phyloP scores from a whole-genome alignment of 64 coral and sea anemone species.

The Montipora sp. region DNA sequence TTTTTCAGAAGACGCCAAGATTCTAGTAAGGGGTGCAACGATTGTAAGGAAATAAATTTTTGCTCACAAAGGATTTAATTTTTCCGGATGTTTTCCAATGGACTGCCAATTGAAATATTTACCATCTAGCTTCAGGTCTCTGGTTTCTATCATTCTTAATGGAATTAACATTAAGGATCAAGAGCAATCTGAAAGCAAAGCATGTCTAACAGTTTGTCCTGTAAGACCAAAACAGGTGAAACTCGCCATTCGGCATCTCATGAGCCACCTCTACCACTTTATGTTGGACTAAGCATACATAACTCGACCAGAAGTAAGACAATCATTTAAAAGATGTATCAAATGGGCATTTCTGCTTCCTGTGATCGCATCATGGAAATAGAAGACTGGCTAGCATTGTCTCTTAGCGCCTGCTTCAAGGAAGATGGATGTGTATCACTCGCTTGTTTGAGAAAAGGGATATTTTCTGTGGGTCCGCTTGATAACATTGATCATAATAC shows the following conservation, averaged over 20 bases:
- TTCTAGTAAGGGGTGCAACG: slow-evolving; percentile 65
- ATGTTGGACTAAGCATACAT: slow-evolving; percentile 56
- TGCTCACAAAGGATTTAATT: slow-evolving; percentile 50
- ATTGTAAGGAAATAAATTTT: slow-evolving; percentile 76
- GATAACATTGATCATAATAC: slow-evolving; percentile 76
- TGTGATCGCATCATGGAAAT: slow-evolving; percentile 70
- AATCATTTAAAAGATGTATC: slow-evolving; percentile 63
- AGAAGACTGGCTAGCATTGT: slow-evolving; percentile 22
- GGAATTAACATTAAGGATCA: slow-evolving; percentile 36
- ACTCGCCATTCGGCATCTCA: slow-evolving; percentile 14
- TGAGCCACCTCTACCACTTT: slow-evolving; percentile 65
- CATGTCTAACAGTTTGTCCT: slow-evolving; percentile 62
- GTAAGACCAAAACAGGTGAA: slow-evolving; percentile 51
- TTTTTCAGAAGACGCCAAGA: slow-evolving; percentile 13
- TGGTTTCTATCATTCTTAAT: slow-evolving; percentile 66
- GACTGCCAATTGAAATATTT: slow-evolving; percentile 37
- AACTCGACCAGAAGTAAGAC: slow-evolving; percentile 42
- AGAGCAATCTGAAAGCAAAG: slow-evolving; percentile 15
- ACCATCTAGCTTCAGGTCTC: slow-evolving; percentile 59
- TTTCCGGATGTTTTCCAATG: slow-evolving; percentile 58
- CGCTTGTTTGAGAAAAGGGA: slow-evolving; percentile 66
- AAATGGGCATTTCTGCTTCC: slow-evolving; percentile 61
- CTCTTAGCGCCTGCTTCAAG: slow-evolving; percentile 13
- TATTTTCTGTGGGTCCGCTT: slow-evolving; percentile 58
- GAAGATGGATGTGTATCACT: slow-evolving; percentile 61